phyloP scores from a whole-genome alignment of 2,888 invertebrate species.

The Auanema sp. region DNA sequence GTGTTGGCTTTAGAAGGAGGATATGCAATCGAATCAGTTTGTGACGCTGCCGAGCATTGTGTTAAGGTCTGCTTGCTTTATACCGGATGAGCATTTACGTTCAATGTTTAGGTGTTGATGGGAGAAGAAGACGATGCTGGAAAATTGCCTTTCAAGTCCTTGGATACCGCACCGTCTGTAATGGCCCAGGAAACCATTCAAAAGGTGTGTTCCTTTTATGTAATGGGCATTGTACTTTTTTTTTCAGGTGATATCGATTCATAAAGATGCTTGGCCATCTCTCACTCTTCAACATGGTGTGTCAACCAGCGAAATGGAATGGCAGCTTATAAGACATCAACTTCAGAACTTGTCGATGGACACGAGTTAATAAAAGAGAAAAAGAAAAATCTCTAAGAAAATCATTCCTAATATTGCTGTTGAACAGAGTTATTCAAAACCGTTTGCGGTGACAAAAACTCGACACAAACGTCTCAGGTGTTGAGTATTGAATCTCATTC shows the following conservation, averaged over 20 bases:
- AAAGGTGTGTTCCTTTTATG: slow-evolving; percentile 39
- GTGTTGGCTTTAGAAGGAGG: slow-evolving; percentile 68
- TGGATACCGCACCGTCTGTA: slow-evolving; percentile 49
- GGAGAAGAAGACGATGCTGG: slow-evolving; percentile 44
- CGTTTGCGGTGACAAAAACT: too few relatives aligned
- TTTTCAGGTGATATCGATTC: slow-evolving; percentile 59
- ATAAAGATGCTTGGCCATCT: slow-evolving; percentile 61
- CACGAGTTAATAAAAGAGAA: neutral
- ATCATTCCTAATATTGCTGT: too few relatives aligned
- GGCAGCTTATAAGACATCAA: slow-evolving; percentile 36
- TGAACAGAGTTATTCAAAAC: too few relatives aligned
- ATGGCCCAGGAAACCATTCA: slow-evolving; percentile 59
- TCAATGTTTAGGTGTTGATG: slow-evolving; percentile 74
- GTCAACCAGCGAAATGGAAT: slow-evolving; percentile 54
- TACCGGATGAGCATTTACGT: slow-evolving; percentile 66
- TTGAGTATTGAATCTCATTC: too few relatives aligned
- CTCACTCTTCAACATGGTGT: slow-evolving; percentile 51
- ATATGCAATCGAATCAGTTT: slow-evolving; percentile 92
- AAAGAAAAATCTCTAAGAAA: too few relatives aligned
- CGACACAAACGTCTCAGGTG: too few relatives aligned
- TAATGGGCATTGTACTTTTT: neutral
- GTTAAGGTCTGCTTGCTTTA: slow-evolving; percentile 74
- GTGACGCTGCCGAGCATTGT: slow-evolving; percentile 95
- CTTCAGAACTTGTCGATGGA: slow-evolving; percentile 22
- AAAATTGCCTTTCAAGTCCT: slow-evolving; percentile 36